A percentile compares a stretch with the other conserved stretches of the same genome.
These are phyloP conservation scores for Caenorhabditis macrosperma DNA, from an alignment of 2,888 invertebrate species.

Conservation along the genomic window DNA sequence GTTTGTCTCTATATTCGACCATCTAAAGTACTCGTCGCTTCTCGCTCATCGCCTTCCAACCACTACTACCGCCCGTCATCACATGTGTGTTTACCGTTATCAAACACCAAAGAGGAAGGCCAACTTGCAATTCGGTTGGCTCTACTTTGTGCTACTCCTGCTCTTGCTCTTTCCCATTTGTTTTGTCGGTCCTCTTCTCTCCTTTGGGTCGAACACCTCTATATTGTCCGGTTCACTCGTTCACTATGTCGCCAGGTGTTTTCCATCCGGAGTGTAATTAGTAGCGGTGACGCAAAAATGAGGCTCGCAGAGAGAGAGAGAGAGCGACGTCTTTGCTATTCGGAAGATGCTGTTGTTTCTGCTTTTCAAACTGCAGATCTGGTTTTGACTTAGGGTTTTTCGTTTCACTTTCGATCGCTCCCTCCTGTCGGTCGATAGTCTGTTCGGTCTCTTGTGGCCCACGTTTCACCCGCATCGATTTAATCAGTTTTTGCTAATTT, in stretches of 20 bases:
- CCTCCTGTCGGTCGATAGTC: constrained; percentile 21
- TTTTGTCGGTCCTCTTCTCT: constrained; percentile 30
- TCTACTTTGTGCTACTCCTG: constrained; percentile 40
- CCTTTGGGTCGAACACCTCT: constrained; percentile 39
- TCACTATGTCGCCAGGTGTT: constrained; percentile 28
- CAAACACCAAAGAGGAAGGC: constrained; percentile 54
- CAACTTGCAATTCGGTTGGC: constrained; percentile 53
- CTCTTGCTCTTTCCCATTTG: constrained; percentile 40
- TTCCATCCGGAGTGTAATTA: constrained; percentile 41
- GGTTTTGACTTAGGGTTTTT: constrained; percentile 50
- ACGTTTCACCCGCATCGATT: constrained; percentile 5
- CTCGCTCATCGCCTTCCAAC: constrained; percentile 36
- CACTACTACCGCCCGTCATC: constrained; percentile 33
- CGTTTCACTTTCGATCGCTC: constrained; percentile 44
- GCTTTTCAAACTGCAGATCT: constrained; percentile 27
- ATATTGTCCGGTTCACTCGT: neutral
- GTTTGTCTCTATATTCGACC: constrained; percentile 38
- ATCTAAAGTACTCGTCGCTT: constrained; percentile 36
- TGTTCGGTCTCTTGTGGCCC: constrained; percentile 30
- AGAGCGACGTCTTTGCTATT: neutral
- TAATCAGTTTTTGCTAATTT: constrained; percentile 3
- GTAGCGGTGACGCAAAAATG: constrained; percentile 21
- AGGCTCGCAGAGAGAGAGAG: neutral
- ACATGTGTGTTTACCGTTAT: constrained; percentile 57
- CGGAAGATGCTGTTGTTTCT: neutral